Conservation (phyloP, 2,888 invertebrate genomes). For the Drosophila formosana region DNA sequence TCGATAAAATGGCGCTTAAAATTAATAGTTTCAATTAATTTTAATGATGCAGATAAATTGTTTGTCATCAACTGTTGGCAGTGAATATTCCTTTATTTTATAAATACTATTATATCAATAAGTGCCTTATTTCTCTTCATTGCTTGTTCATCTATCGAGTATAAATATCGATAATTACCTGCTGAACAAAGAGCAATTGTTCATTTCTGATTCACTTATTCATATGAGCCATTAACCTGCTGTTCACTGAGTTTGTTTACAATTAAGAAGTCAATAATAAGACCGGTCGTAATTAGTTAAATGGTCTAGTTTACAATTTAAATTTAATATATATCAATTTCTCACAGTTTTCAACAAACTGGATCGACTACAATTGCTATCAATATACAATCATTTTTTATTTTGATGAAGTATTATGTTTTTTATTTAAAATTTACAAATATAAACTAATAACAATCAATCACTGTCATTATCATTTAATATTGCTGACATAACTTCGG, state of each 20-base stretch:
- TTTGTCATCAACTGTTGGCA: neutral
- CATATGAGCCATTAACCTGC: neutral
- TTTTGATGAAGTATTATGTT: slow-evolving; percentile 1
- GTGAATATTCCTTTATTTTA: neutral
- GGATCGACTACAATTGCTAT: too few species aligned
- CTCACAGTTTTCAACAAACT: too few species aligned
- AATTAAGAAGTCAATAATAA: neutral
- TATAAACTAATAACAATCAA: slow-evolving; percentile 28
- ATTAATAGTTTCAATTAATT: too few species aligned
- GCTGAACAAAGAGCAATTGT: neutral
- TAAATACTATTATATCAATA: neutral
- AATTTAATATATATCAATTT: too few species aligned
- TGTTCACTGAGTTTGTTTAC: neutral
- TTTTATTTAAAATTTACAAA: neutral
- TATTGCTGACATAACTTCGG: slow-evolving; percentile 63
- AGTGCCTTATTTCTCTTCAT: neutral
- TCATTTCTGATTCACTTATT: neutral
- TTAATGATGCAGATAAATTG: neutral
- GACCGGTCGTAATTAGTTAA: neutral
- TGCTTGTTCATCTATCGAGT: neutral
- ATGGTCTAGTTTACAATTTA: neutral
- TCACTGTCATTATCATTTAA: slow-evolving; percentile 70
- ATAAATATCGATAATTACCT: neutral
- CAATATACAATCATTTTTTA: neutral
- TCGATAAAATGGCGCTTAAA: neutral